phyloP scores from a whole-genome alignment of 2,113 vertebrate genomes.

The Crotalus tigris region DNA sequence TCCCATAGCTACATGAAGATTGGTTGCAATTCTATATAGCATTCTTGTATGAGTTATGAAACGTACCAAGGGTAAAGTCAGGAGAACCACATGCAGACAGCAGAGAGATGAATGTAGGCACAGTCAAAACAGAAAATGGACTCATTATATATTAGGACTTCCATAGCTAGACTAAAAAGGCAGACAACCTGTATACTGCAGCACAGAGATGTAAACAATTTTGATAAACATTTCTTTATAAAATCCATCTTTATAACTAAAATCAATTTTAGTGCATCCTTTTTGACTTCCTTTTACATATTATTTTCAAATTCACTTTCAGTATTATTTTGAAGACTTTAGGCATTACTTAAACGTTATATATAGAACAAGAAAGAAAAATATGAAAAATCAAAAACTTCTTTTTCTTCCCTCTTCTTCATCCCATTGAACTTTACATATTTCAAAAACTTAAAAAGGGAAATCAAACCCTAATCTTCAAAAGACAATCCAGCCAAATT shows the following conservation, averaged over 20 bases:
- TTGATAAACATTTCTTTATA: not conserved
- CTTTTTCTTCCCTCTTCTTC: not conserved
- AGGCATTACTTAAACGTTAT: not conserved
- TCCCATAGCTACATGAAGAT: not conserved
- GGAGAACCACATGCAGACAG: not conserved
- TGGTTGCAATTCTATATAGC: not conserved
- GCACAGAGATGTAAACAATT: not conserved
- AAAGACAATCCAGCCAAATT: not conserved
- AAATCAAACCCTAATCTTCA: not conserved
- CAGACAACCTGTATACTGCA: not conserved
- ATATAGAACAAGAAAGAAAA: not conserved
- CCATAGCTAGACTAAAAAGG: not conserved
- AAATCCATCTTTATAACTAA: not conserved
- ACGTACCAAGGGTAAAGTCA: not conserved
- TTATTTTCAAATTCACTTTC: not conserved
- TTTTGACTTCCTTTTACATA: not conserved
- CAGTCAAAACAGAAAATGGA: not conserved
- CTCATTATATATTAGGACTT: not conserved
- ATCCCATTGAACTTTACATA: not conserved
- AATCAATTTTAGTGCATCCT: not conserved
- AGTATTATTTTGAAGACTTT: not conserved
- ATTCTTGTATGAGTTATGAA: not conserved
- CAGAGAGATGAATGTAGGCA: not conserved
- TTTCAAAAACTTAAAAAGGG: not conserved
- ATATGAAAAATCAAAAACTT: not conserved